Evolutionary conservation across 2,888 invertebrate genomes (phyloP).

Genomic region (Sinelater perroti): DNA sequence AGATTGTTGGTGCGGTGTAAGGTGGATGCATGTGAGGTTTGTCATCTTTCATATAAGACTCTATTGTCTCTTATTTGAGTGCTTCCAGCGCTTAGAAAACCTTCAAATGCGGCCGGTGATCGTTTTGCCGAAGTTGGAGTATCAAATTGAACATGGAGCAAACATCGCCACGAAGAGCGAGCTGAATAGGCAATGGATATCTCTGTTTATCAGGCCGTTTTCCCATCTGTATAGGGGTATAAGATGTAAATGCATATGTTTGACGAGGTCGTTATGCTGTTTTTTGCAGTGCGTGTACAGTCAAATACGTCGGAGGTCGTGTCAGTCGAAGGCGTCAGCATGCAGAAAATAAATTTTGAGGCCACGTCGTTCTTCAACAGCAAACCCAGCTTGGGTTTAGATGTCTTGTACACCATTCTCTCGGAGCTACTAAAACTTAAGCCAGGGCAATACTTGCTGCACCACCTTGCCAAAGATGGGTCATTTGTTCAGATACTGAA

Average conservation of each 20-base stretch:
- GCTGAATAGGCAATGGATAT: conserved; percentile 52
- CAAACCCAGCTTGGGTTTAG: conserved; percentile 49
- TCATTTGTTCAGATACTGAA: conserved; percentile 44
- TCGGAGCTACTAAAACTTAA: conserved; percentile 42
- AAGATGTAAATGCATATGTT: background rate
- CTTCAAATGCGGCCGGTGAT: conserved; percentile 46
- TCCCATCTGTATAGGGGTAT: conserved; percentile 54
- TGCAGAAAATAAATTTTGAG: conserved; percentile 51
- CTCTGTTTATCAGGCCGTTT: conserved; percentile 52
- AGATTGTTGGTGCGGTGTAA: conserved; percentile 53
- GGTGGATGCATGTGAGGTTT: conserved; percentile 53
- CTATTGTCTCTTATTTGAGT: background rate
- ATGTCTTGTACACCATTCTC: conserved; percentile 50
- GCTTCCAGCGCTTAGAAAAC: conserved; percentile 34
- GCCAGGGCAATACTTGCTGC: conserved; percentile 52
- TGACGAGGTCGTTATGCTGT: background rate
- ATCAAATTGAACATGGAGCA: conserved; percentile 52
- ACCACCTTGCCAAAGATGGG: conserved; percentile 50
- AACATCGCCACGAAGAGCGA: conserved; percentile 50
- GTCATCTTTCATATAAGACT: too few relatives aligned
- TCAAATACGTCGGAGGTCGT: conserved; percentile 47
- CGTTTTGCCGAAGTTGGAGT: conserved; percentile 54
- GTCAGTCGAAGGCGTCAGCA: conserved; percentile 48
- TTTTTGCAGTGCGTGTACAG: conserved; percentile 48
- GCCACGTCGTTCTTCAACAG: conserved; percentile 48